phyloP scores from a whole-genome alignment of 2,888 invertebrate genomes.

The Teleiodes luculella region DNA sequence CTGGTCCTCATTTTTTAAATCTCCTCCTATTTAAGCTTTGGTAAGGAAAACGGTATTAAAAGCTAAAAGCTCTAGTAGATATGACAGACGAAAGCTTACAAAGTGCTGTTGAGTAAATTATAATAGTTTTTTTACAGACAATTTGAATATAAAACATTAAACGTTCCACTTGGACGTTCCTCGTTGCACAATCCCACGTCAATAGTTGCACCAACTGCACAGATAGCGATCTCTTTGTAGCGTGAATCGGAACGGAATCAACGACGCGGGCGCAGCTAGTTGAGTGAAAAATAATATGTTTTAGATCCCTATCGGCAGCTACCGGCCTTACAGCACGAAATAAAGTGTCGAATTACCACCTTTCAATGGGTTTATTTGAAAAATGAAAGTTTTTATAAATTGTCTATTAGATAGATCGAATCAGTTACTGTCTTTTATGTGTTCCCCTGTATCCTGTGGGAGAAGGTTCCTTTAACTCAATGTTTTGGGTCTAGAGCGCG shows the following conservation, averaged over 20 bases:
- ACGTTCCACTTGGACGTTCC: not conserved
- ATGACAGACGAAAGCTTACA: too few species aligned
- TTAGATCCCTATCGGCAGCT: slow-evolving; percentile 59
- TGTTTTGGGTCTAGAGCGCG: not conserved
- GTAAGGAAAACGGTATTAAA: too few species aligned
- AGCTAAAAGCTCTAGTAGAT: too few species aligned
- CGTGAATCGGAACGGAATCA: slow-evolving; percentile 16
- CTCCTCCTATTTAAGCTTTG: too few species aligned
- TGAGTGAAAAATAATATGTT: slow-evolving; percentile 74
- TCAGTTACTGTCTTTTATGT: not conserved
- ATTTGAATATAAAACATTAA: slow-evolving; percentile 8
- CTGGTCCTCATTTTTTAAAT: too few species aligned
- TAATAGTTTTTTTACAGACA: not conserved
- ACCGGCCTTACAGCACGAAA: slow-evolving; percentile 31
- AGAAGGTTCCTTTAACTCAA: too few species aligned
- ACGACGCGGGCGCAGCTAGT: slow-evolving; percentile 36
- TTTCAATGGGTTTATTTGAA: slow-evolving; percentile 31
- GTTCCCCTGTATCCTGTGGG: not conserved
- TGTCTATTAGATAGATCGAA: slow-evolving; percentile 14
- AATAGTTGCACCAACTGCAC: slow-evolving; percentile 44
- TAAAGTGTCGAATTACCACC: slow-evolving; percentile 43
- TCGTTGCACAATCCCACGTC: slow-evolving; percentile 38
- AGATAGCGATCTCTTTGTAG: slow-evolving; percentile 38
- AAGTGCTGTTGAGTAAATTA: too few species aligned
- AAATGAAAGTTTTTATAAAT: slow-evolving; percentile 12